These are phyloP conservation scores for Pithys albifrons DNA, from an alignment of 2,113 vertebrate genomes.

Conservation along the genomic window DNA sequence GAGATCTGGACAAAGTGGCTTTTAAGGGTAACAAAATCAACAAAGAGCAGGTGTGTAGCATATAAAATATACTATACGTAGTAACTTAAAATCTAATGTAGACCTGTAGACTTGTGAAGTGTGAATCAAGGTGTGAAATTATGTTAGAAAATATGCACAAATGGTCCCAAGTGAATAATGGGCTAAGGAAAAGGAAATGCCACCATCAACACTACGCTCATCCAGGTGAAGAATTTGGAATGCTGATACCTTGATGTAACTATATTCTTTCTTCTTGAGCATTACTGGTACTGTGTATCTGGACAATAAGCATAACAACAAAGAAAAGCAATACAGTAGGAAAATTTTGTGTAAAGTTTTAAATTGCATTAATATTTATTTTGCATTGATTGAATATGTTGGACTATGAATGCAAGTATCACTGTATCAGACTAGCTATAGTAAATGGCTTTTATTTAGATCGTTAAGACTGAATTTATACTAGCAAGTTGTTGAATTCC, in stretches of 20 bases:
- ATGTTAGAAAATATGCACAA: neutral
- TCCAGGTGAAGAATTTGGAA: neutral
- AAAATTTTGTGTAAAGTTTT: neutral
- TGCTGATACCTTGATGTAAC: neutral
- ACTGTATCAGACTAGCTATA: neutral
- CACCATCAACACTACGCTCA: neutral
- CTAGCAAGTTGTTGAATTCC: neutral
- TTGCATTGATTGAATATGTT: neutral
- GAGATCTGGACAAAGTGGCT: neutral
- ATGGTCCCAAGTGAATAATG: neutral
- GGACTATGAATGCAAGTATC: neutral
- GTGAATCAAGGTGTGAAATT: neutral
- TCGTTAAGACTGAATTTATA: neutral
- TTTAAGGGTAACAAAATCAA: neutral
- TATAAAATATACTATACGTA: neutral
- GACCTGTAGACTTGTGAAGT: neutral
- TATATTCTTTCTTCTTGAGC: neutral
- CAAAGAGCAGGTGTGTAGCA: neutral
- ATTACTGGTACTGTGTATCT: neutral
- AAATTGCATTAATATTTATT: neutral
- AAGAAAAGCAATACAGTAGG: neutral
- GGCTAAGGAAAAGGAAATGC: neutral
- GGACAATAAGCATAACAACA: neutral
- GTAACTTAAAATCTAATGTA: neutral
- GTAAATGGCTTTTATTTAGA: neutral